These are phyloP conservation scores for Helicolenus hilgendorfi DNA, from an alignment of 2,797 vertebrate species.

Conservation along the genomic window DNA sequence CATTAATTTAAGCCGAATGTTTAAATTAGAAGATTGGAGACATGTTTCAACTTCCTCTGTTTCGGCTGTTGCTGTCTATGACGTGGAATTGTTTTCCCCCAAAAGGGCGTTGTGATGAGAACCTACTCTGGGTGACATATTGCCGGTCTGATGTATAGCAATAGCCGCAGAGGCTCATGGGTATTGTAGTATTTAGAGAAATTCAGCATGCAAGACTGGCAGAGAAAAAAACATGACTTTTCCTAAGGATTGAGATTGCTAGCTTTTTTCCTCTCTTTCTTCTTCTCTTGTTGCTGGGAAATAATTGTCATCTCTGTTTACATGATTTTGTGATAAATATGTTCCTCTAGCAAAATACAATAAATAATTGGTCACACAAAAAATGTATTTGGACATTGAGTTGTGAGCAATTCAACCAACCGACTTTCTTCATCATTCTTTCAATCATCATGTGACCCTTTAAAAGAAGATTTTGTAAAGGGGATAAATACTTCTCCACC, in stretches of 20 bases:
- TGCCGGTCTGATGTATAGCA: no score
- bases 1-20: no score
- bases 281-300: background rate
- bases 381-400: background rate
- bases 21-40: no score
- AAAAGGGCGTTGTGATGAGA: no score
- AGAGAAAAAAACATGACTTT: background rate
- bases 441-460: background rate
- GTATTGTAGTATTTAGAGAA: no score
- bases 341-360: background rate
- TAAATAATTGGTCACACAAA: background rate
- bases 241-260: background rate
- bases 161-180: no score
- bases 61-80: no score
- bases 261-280: background rate
- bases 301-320: background rate
- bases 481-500: background rate
- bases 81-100: no score
- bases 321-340: background rate
- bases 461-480: background rate
- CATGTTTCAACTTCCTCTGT: no score
- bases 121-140: no score
- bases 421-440: background rate
- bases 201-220: no score
- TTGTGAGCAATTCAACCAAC: background rate